Evolutionary conservation across 2,797 vertebrate species (phyloP).

Genomic region (Galago senegalensis): DNA sequence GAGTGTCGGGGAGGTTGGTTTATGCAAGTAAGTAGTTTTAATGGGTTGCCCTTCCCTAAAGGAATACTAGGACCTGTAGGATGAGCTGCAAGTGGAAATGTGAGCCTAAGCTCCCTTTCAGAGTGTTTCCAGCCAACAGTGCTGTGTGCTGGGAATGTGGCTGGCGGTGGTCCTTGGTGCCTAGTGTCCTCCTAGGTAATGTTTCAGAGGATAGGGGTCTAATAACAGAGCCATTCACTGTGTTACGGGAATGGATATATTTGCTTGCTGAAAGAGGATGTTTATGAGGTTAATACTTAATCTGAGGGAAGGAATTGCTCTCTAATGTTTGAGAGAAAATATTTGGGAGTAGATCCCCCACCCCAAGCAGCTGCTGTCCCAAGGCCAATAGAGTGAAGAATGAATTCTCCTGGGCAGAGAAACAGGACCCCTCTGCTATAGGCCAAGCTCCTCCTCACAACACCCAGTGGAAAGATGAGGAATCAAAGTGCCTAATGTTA

Average conservation of each 20-base stretch:
- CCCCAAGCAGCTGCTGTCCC: not conserved
- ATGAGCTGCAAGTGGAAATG: not conserved
- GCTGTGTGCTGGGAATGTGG: not conserved
- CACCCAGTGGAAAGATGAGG: not conserved
- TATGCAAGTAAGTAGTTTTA: not conserved
- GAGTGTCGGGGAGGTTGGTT: not conserved
- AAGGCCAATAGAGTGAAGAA: not conserved
- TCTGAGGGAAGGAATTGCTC: not conserved
- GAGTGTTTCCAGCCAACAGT: not conserved
- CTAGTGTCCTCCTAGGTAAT: not conserved
- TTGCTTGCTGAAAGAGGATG: conserved; percentile 14
- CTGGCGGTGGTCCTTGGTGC: not conserved
- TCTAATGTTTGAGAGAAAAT: not conserved
- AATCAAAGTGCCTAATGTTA: not conserved
- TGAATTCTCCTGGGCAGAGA: not conserved
- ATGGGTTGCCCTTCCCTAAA: not conserved
- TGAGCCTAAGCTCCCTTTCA: not conserved
- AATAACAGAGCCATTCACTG: conserved; percentile 28
- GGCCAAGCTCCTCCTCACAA: not conserved
- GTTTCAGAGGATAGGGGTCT: not conserved
- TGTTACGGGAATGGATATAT: not conserved
- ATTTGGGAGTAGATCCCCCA: not conserved
- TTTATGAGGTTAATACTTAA: not conserved
- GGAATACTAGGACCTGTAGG: not conserved
- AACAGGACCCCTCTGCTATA: not conserved